Percentiles rank a stretch among this genome's conserved stretches.
These are phyloP conservation scores for Herminia tarsipennalis DNA, from an alignment of 2,888 invertebrate genomes.

Conservation along the genomic window DNA sequence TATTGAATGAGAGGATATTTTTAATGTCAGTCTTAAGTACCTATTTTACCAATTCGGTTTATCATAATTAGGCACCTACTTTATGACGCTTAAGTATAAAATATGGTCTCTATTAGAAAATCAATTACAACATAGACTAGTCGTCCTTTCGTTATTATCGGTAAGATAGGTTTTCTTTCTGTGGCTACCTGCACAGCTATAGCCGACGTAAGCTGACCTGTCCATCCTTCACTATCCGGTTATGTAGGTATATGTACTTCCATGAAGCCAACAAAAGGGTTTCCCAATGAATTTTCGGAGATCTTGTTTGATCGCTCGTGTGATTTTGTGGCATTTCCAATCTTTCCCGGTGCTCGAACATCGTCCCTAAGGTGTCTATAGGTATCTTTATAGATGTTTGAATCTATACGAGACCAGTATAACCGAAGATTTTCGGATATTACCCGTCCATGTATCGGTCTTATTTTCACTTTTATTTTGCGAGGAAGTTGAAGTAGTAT, in stretches of 20 bases:
- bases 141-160: conserved; percentile 9
- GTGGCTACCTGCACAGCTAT: conserved; percentile 12
- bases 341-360: conserved; percentile 28
- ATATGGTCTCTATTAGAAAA: no score
- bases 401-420: conserved; percentile 12
- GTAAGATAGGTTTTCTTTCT: conserved; percentile 15
- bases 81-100: no score
- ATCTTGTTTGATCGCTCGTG: conserved; percentile 36
- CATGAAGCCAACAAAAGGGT: conserved; percentile 23
- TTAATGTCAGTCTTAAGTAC: no score
- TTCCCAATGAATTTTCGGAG: conserved; percentile 28
- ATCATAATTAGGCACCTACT: no score
- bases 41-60: no score
- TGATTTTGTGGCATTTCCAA: conserved; percentile 46
- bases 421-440: conserved; percentile 17
- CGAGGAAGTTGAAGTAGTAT: conserved; percentile 4
- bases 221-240: conserved; percentile 10
- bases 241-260: conserved; percentile 8
- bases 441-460: conserved; percentile 4
- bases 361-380: conserved; percentile 24
- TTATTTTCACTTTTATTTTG: conserved; percentile 5
- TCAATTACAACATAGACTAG: conserved; percentile 14
- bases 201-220: conserved; percentile 15
- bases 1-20: no score
- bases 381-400: conserved; percentile 19